Evolutionary conservation across 2,797 vertebrate genomes (phyloP).

Genomic region (Silurus lanzhouensis): DNA sequence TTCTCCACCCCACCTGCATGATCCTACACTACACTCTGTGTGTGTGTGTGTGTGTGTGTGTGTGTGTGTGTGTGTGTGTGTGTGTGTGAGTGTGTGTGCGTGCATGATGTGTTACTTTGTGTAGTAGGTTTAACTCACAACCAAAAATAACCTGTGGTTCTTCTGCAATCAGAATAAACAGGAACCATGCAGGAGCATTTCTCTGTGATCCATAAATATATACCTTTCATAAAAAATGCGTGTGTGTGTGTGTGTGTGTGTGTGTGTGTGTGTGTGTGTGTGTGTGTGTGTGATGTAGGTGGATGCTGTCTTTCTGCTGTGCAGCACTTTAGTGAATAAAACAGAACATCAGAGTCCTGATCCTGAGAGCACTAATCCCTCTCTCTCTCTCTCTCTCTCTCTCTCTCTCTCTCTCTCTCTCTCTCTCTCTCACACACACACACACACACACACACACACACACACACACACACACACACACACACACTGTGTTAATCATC

Average conservation of each 20-base stretch:
- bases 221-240: no score
- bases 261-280: no score
- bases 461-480: no score
- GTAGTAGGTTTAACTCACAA: background rate
- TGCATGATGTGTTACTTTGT: background rate
- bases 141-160: no score
- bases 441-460: no score
- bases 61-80: background rate
- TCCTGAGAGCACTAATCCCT: background rate
- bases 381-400: background rate
- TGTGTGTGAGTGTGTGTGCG: background rate
- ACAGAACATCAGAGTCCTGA: background rate
- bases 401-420: no score
- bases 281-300: background rate
- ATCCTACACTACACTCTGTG: background rate
- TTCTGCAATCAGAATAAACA: no score
- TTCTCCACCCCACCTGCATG: background rate
- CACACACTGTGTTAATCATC: no score
- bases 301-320: slow-evolving; percentile 1
- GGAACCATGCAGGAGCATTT: no score
- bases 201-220: no score
- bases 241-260: no score
- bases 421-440: no score
- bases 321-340: background rate
- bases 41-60: background rate